These are phyloP conservation scores for Tineola bisselliella DNA, from an alignment of 2,888 invertebrate species.

Conservation along the genomic window DNA sequence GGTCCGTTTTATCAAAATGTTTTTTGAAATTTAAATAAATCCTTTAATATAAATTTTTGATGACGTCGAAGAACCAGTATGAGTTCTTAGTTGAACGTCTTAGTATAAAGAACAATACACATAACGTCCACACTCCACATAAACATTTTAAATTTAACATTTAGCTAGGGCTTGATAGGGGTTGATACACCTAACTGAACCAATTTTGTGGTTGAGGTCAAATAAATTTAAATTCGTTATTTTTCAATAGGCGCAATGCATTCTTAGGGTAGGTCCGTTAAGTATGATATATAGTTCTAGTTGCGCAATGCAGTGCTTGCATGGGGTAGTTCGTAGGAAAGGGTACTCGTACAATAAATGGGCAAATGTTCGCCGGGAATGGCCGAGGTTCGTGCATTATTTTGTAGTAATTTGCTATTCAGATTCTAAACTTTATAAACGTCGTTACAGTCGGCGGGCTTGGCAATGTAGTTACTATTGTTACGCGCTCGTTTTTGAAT, in stretches of 20 bases:
- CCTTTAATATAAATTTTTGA: too few species aligned
- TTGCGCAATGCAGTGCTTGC: constrained; percentile 62
- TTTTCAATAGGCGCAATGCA: constrained; percentile 8
- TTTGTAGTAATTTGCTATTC: constrained; percentile 5
- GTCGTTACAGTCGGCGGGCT: not conserved
- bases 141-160: too few species aligned
- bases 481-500: not conserved
- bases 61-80: not conserved
- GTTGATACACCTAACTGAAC: not conserved
- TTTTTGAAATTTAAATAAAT: too few species aligned
- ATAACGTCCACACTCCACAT: too few species aligned
- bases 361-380: constrained; percentile 9
- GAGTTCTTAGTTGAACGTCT: not conserved
- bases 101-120: not conserved
- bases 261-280: constrained; percentile 6
- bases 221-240: not conserved
- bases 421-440: constrained; percentile 8
- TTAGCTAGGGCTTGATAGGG: not conserved
- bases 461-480: not conserved
- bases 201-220: not conserved
- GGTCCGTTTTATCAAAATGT: too few species aligned
- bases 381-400: constrained; percentile 11
- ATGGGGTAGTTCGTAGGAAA: constrained; percentile 37
- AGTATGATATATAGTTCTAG: constrained; percentile 30
- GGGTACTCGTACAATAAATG: constrained; percentile 11